These are phyloP conservation scores for Andricus curvator DNA, from an alignment of 2,888 invertebrate genomes.

Conservation along the genomic window DNA sequence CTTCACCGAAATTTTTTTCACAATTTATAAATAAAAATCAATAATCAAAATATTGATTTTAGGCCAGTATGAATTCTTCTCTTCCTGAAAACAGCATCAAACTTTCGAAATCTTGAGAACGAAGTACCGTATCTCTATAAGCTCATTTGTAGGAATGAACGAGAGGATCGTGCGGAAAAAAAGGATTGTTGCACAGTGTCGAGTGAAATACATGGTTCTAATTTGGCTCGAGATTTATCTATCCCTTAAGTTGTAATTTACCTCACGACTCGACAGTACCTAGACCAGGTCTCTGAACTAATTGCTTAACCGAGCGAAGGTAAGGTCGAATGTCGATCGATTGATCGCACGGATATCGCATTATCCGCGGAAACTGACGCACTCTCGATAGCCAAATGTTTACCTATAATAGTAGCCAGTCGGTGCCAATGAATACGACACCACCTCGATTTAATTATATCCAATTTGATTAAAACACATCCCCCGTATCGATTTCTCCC, in stretches of 20 bases:
- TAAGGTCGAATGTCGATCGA: slow-evolving; percentile 40
- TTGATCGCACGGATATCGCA: slow-evolving; percentile 53
- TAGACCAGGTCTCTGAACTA: slow-evolving; percentile 25
- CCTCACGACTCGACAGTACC: slow-evolving; percentile 38
- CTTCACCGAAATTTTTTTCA: no score
- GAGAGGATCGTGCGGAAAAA: not conserved
- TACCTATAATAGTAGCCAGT: slow-evolving; percentile 48
- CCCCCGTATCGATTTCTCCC: slow-evolving; percentile 1
- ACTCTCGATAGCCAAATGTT: slow-evolving; percentile 53
- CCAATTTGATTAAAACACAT: slow-evolving; percentile 45
- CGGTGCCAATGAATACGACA: slow-evolving; percentile 48
- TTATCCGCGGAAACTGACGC: slow-evolving; percentile 56
- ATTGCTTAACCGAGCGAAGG: slow-evolving; percentile 38
- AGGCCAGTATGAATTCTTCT: not conserved
- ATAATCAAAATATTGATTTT: no score
- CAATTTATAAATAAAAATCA: no score
- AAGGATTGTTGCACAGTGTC: slow-evolving; percentile 30
- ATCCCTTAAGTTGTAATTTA: slow-evolving; percentile 35
- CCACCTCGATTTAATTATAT: slow-evolving; percentile 46
- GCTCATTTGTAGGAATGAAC: not conserved
- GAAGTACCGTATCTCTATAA: not conserved
- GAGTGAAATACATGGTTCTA: slow-evolving; percentile 39
- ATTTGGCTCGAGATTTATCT: slow-evolving; percentile 16
- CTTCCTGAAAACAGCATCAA: not conserved
- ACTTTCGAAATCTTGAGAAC: not conserved